Conservation (phyloP, 2,113 vertebrate genomes). For the Lamprologus speciosus region DNA sequence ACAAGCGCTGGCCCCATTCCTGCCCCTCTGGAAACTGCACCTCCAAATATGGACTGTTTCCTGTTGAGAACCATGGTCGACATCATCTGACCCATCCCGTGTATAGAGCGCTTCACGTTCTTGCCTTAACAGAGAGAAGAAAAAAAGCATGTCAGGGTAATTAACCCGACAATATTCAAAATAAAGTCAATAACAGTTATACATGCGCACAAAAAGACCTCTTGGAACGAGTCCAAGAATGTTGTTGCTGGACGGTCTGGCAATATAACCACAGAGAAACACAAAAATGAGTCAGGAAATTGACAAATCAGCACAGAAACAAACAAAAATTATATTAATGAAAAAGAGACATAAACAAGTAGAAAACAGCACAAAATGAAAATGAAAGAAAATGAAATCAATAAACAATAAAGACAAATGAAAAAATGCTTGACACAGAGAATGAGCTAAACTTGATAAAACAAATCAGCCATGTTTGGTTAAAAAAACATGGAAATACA, state of each 20-base stretch:
- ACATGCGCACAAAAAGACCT: not conserved
- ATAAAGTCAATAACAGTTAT: not conserved
- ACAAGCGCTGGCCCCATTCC: constrained; percentile 35
- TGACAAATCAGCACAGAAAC: not conserved
- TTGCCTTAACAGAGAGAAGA: constrained; percentile 66
- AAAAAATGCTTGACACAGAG: not conserved
- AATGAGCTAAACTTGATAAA: not conserved
- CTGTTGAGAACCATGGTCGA: constrained; percentile 96
- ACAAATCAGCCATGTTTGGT: not conserved
- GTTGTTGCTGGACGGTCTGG: not conserved
- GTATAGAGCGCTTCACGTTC: constrained; percentile 90
- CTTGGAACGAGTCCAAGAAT: not conserved
- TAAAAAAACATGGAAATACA: not conserved
- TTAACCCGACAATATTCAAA: not conserved
- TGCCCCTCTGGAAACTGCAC: constrained; percentile 50
- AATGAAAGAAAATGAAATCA: not conserved
- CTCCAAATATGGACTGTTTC: constrained; percentile 84
- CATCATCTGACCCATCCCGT: constrained; percentile 97
- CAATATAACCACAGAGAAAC: not conserved
- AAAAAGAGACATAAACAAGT: not conserved
- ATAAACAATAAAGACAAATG: not conserved
- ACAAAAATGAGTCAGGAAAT: not conserved
- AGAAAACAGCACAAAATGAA: not conserved
- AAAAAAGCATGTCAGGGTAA: not conserved
- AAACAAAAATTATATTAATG: not conserved